Evolutionary conservation across 1,140 invertebrate genomes (phyloP), one percentile per base, ranked within the genome.

Genomic region (Choristoneura fumiferana): DNA sequence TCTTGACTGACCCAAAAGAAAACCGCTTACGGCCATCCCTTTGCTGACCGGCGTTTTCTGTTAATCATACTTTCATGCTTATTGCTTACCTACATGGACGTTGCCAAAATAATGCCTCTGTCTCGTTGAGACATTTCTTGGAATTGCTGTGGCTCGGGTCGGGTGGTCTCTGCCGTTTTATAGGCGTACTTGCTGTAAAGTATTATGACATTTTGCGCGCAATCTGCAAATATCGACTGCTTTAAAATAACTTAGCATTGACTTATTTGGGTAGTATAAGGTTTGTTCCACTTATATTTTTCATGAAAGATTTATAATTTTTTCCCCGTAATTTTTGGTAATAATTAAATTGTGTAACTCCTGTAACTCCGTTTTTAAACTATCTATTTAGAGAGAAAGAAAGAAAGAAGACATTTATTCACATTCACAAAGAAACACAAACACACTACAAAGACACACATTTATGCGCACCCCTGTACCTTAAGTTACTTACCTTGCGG

Each of bases 161-260:
- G 73, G 73, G 77, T 79, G 77, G 74, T 74, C 77, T 56, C 64
- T 60, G 60, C 59, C 62, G 61, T 75, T 80, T 76, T 81, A 78
- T 75, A 65, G 65, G 67, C 54, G 69, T 65, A 71, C 69, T 78
- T 73, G 73, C 76, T 66, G 61, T 62, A 63, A 63, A 62, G 58
- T 63, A 57, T 66, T 63, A 63, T 58, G 57, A 58, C 58, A 12
- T 29, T 49, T 29, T 22, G 18, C 43, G 43, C 18, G 12, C 17
- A 49, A 17, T 22, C 18, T 45, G 17, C 17, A 49, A 49, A 49
- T 49, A 49, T 49, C 12, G 18, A 33, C 10, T 12, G 43, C 17
- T 22, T 49, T 49, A 49, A 49, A 49, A 49, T 49, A 49, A 29
- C 2, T 29, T 29, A 29, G 22, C 6, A 29, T 29, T 29, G 22